These are phyloP conservation scores for Drosophila eugracilis DNA, from an alignment of 1,140 invertebrate species.

Conservation along the genomic window DNA sequence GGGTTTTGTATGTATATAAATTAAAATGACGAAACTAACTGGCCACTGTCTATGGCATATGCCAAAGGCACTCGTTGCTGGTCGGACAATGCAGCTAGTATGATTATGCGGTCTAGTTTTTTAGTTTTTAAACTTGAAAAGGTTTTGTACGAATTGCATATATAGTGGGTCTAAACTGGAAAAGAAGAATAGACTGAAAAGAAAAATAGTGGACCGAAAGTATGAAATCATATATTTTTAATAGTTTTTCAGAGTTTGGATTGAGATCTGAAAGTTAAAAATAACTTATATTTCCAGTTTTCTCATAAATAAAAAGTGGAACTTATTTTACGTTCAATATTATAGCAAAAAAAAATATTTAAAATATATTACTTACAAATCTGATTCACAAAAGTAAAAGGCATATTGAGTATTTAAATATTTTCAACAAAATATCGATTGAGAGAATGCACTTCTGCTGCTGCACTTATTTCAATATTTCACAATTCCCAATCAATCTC, in stretches of 20 bases:
- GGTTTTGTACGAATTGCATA: constrained; percentile 10
- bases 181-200: too few relatives aligned
- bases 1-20: constrained; percentile 45
- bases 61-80: constrained; percentile 38
- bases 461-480: constrained; percentile 27
- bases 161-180: background rate
- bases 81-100: constrained; percentile 51
- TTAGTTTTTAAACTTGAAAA: background rate
- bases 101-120: constrained; percentile 28
- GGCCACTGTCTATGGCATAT: constrained; percentile 59
- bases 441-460: constrained; percentile 3
- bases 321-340: too few relatives aligned
- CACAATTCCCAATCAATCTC: constrained; percentile 21
- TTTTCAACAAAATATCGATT: background rate
- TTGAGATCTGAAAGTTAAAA: too few relatives aligned
- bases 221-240: too few relatives aligned
- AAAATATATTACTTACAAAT: too few relatives aligned
- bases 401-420: too few relatives aligned
- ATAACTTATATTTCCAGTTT: too few relatives aligned
- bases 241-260: too few relatives aligned
- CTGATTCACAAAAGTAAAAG: too few relatives aligned
- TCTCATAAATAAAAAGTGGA: too few relatives aligned
- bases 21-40: constrained; percentile 59
- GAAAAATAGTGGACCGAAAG: background rate
- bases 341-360: too few relatives aligned